Base-by-base conservation (phyloP, 1,140 invertebrate species). In the Orius insidiosus region DNA sequence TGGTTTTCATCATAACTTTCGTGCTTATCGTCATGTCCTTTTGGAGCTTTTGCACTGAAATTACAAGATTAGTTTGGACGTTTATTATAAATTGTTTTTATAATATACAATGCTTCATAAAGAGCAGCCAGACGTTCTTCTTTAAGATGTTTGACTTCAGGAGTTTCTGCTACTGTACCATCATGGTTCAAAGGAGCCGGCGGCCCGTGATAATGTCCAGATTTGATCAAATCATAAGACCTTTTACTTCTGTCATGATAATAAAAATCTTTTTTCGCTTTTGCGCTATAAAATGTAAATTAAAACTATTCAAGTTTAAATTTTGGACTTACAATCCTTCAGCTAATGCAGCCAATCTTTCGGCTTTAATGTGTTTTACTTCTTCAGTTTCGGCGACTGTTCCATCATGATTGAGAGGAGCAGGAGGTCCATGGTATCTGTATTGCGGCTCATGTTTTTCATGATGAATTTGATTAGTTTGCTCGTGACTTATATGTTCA, bases 301-400 rank as follows among this genome's bases (percentile, higher is more conserved):
- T 36, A 4, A 3, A 36, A 3, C n/a, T 24, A 24, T 24, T 24
- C 24, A 4, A 24, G n/a, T n/a, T n/a, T n/a, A n/a, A n/a, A n/a
- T n/a, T 24, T 24, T 7, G 3, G 7, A 24, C 24, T 24, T 24
- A 24, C 24, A 24, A 24, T 24, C 24, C 24, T 24, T 24, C 24
- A 24, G 24, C 24, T 2, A 34, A 15, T 9, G 32, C 11, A 1
- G 43, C 43, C 14, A 31, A 33, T 13, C 34, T 30, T 7, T 34
- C 43, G 14, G 30, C 43, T 33, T 33, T 32, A n/a, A 31, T 31
- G 6, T 45, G 18, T 9, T 34, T 45, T 10, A 40, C 38, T 40
- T 40, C 38, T 16, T 14, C 13, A 4, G 15, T 11, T 13, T 40
- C 38, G 5, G n/a, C 38, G 4, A 40, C 38, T 2, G 38, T 40